Evolutionary conservation across 2,888 invertebrate genomes (phyloP), one percentile per base, ranked within the genome.

Genomic region (Argynnis bischoffii): DNA sequence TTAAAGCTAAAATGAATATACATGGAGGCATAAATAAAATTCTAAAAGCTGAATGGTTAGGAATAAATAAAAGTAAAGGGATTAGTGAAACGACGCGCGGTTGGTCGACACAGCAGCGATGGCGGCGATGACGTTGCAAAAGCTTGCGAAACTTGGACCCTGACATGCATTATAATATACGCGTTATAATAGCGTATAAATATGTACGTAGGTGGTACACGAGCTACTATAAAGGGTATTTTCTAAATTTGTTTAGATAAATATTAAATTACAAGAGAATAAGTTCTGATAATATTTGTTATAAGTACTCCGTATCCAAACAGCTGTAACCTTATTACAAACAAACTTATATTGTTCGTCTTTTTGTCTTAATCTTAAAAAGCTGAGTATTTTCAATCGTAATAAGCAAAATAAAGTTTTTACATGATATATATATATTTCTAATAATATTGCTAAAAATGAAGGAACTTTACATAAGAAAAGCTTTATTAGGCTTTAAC

Each of bases 21-120:
- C 77, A 83, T 84, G 83, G 81, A 78, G 82, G 82, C 84, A 84
- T 41, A 87, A 86, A 88, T 82, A 84, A 83, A 83, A 74, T 76
- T 74, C 77, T 76, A 78, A 76, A 79, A 78, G 79, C 77, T 73
- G 78, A 81, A 80, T 80, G 82, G 82, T 75, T 79, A 72, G 74
- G 78, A 82, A 81, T 82, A 86, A 88, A 85, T 82, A 86, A 81
- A 78, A 81, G 75, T 81, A 77, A 76, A 79, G 86, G 88, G 88
- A 88, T 90, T 89, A 88, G 83, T 78, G 77, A 69, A 61, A 70
- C 70, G 77, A 76, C 74, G 72, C 74, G 82, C 79, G 89, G 87
- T 88, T 88, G 89, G 88, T 78, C 76, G 81, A 73, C 71, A 74
- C 76, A 71, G 83, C 78, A 81, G 86, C 87, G 87, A 87, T 86